phyloP scores from a whole-genome alignment of 2,797 vertebrate genomes.

The Iguana delicatissima region DNA sequence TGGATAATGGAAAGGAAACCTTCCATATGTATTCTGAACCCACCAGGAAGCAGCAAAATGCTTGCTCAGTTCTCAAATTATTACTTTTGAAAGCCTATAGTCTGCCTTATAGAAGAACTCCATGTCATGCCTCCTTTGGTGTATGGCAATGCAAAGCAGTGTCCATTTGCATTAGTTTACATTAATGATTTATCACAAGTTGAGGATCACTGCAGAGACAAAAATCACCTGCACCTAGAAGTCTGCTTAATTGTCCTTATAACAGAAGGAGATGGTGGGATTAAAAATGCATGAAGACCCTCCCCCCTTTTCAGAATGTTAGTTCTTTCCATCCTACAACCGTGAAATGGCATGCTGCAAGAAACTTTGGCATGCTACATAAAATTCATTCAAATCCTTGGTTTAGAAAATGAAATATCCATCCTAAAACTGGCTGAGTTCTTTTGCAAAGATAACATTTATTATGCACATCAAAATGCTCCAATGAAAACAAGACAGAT shows the following conservation, averaged over 20 bases:
- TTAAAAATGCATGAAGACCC: not conserved
- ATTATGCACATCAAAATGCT: slow-evolving; percentile 73
- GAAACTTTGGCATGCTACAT: slow-evolving; percentile 74
- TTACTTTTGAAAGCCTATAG: too few relatives aligned
- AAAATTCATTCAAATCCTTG: slow-evolving; percentile 73
- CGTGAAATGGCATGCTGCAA: slow-evolving; percentile 72
- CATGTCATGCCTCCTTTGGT: not conserved
- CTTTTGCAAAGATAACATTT: slow-evolving; percentile 68
- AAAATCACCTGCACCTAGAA: slow-evolving; percentile 60
- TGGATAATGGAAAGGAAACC: not conserved
- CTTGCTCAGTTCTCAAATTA: not conserved
- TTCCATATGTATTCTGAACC: not conserved
- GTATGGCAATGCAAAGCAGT: not conserved
- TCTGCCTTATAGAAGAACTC: not conserved
- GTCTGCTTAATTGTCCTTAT: not conserved
- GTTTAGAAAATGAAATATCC: slow-evolving; percentile 65
- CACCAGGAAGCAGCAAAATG: not conserved
- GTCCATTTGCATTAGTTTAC: not conserved
- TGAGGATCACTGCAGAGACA: not conserved
- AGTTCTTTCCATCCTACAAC: slow-evolving; percentile 36
- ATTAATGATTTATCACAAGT: not conserved
- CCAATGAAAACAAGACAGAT: slow-evolving; percentile 78
- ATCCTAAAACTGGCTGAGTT: slow-evolving; percentile 49
- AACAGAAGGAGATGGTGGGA: not conserved
- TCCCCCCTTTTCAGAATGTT: slow-evolving; percentile 58